Evolutionary conservation across 2,888 invertebrate species (phyloP).

Genomic region (Cecidostiba fungosa): DNA sequence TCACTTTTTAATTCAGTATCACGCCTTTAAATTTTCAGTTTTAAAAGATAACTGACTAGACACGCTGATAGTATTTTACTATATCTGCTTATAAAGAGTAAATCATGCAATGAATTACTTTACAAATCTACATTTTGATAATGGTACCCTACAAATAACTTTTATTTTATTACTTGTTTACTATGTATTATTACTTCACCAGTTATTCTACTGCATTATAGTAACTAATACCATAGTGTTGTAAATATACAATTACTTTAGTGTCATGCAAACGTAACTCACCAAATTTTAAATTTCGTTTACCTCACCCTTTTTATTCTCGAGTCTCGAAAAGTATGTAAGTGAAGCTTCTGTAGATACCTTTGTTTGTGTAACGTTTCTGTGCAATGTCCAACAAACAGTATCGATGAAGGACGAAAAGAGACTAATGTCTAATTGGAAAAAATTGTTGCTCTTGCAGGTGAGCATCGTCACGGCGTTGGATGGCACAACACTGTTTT

Average conservation of each 20-base stretch:
- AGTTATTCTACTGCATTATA: slow-evolving; percentile 38
- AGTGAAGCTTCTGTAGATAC: not conserved
- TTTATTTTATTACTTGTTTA: not conserved
- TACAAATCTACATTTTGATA: not conserved
- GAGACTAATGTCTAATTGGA: not conserved
- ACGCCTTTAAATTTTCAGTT: slow-evolving; percentile 2
- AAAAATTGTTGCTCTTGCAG: slow-evolving; percentile 77
- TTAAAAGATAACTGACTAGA: slow-evolving; percentile 1
- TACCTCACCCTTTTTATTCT: slow-evolving; percentile 15
- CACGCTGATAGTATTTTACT: slow-evolving; percentile 24
- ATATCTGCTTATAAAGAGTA: slow-evolving; percentile 30
- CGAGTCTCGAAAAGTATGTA: slow-evolving; percentile 2
- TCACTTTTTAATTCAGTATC: slow-evolving; percentile 26
- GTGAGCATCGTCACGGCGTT: slow-evolving; percentile 88
- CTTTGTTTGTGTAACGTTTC: not conserved
- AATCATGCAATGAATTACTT: slow-evolving; percentile 39
- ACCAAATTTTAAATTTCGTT: slow-evolving; percentile 22
- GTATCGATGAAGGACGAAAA: not conserved
- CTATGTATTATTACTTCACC: not conserved
- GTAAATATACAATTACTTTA: slow-evolving; percentile 30
- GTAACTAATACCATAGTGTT: slow-evolving; percentile 13
- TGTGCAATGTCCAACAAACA: not conserved
- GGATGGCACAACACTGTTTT: slow-evolving; percentile 88
- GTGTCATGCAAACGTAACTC: slow-evolving; percentile 51
- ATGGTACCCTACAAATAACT: not conserved